phyloP scores from a whole-genome alignment of 2,888 invertebrate species.

The Alloplasta piceator region DNA sequence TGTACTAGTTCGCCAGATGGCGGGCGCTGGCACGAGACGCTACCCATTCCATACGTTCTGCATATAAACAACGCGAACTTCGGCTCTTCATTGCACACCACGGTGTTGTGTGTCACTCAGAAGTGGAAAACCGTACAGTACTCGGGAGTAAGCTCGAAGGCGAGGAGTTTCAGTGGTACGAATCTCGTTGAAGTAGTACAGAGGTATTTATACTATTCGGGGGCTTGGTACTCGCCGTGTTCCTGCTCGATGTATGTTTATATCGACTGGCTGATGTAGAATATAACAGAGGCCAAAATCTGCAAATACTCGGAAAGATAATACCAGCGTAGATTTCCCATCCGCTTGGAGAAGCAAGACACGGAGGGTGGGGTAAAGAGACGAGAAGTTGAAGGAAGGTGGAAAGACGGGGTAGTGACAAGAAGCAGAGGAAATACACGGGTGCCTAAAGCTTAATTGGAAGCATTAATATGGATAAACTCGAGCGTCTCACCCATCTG shows the following conservation, averaged over 20 bases:
- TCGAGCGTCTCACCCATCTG: conserved; percentile 46
- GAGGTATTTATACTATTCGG: neutral
- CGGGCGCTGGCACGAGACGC: neutral
- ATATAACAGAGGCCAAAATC: conserved; percentile 8
- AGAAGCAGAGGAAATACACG: conserved; percentile 47
- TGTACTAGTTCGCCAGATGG: conserved; percentile 19
- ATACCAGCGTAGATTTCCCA: conserved; percentile 25
- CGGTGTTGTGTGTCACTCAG: neutral
- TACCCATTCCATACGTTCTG: neutral
- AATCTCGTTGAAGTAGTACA: neutral
- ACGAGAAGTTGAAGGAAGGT: conserved; percentile 55
- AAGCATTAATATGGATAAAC: conserved; percentile 73
- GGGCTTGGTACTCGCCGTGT: neutral
- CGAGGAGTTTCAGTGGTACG: neutral
- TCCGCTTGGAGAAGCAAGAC: conserved; percentile 38
- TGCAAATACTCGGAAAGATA: conserved; percentile 52
- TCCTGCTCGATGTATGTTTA: neutral
- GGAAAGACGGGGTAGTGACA: conserved; percentile 46
- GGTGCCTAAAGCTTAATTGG: conserved; percentile 68
- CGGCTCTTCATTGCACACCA: neutral
- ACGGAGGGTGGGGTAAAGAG: conserved; percentile 31
- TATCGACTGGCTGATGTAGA: neutral
- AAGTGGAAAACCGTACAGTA: neutral
- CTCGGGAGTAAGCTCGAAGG: neutral
- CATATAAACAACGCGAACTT: neutral